phyloP scores from a whole-genome alignment of 2,113 vertebrate species.

The Gymnobelideus leadbeateri region DNA sequence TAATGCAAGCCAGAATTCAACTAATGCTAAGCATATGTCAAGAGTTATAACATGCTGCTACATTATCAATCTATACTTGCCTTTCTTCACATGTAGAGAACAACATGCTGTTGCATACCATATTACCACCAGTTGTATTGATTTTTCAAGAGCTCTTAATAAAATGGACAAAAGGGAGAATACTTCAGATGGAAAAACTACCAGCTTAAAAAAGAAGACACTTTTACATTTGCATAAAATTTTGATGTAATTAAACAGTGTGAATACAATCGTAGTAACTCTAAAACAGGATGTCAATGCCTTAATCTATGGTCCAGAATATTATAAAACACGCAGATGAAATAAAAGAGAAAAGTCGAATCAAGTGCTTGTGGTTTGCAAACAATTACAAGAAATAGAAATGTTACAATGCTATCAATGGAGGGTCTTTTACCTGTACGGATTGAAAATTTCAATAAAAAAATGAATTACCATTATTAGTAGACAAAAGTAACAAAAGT shows the following conservation, averaged over 20 bases:
- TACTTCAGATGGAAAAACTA: neutral
- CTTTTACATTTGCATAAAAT: neutral
- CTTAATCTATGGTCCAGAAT: neutral
- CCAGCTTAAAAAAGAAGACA: neutral
- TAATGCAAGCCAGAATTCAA: neutral
- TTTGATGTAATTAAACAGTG: neutral
- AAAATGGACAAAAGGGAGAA: neutral
- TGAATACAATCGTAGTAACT: neutral
- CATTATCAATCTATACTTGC: neutral
- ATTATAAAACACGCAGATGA: neutral
- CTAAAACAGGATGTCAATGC: neutral
- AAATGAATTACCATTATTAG: neutral
- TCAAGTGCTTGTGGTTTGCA: neutral
- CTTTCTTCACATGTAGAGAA: neutral
- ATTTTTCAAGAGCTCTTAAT: neutral
- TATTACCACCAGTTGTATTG: neutral
- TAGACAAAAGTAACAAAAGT: too few species aligned
- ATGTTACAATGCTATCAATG: neutral
- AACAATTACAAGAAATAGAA: neutral
- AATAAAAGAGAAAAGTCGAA: neutral
- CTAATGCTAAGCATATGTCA: neutral
- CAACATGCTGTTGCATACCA: neutral
- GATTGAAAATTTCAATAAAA: neutral
- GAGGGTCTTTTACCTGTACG: neutral
- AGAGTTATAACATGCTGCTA: neutral